Conservation (phyloP, 2,797 vertebrate genomes). For the Coranthus polyacanthus region DNA sequence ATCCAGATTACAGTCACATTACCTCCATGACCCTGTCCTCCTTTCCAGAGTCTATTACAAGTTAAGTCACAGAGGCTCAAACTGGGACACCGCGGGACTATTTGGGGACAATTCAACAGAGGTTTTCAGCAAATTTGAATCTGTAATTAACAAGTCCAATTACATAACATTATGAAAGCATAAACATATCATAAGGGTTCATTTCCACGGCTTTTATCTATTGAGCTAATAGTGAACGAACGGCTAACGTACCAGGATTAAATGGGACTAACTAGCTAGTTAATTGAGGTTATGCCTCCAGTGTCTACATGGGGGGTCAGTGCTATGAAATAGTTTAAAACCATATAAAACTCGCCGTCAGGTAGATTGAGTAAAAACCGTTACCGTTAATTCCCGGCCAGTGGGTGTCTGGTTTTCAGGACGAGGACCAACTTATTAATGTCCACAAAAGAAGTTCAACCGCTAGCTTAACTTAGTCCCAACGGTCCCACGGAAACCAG, state of each 20-base stretch:
- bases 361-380: background rate
- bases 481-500: constrained; percentile 7
- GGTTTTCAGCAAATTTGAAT: background rate
- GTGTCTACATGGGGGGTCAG: background rate
- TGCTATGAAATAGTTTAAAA: too few relatives aligned
- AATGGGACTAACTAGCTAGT: too few relatives aligned
- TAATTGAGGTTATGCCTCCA: background rate
- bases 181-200: too few relatives aligned
- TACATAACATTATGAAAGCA: too few relatives aligned
- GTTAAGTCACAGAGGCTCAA: background rate
- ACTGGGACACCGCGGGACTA: background rate
- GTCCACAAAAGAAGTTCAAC: constrained; percentile 5
- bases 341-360: fast-evolving
- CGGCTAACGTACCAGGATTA: background rate
- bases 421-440: background rate
- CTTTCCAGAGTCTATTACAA: background rate
- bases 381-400: fast-evolving
- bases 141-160: background rate
- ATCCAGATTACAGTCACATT: background rate
- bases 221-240: too few relatives aligned
- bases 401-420: background rate
- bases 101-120: background rate
- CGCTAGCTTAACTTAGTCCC: background rate
- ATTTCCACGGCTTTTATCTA: background rate
- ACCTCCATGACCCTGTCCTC: background rate